Percentiles rank a stretch among this genome's conserved stretches.
Conservation (phyloP, 53 echinoderm and acorn worm genomes). For the Paracentrotus lividus region DNA sequence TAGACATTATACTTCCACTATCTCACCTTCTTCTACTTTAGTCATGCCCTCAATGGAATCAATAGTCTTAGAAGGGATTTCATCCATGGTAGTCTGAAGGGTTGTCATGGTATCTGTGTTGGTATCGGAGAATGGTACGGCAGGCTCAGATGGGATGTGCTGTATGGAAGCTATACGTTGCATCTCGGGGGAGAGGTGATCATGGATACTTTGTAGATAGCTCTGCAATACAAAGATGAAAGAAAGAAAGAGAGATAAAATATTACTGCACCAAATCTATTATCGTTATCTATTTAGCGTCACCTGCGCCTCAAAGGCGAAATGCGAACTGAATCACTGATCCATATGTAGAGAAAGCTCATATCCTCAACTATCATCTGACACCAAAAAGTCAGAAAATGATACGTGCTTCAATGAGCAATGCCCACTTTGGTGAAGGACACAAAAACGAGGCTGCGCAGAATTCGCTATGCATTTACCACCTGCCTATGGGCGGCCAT, state of each 20-base stretch:
- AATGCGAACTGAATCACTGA: too few relatives aligned
- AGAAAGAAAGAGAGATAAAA: not conserved
- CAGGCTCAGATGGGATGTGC: conserved; percentile 91
- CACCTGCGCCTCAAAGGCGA: too few relatives aligned
- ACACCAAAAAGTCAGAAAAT: too few relatives aligned
- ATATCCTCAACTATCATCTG: too few relatives aligned
- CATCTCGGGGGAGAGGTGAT: conserved; percentile 95
- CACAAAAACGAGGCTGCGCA: too few relatives aligned
- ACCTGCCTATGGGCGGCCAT: too few relatives aligned
- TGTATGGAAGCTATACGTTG: conserved; percentile 95
- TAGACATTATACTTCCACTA: conserved; percentile 73
- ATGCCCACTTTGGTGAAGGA: too few relatives aligned
- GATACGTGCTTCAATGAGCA: too few relatives aligned
- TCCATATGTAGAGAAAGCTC: too few relatives aligned
- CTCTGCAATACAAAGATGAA: conserved; percentile 74
- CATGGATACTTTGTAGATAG: conserved; percentile 96
- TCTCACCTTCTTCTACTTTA: conserved; percentile 74
- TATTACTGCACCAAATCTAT: too few relatives aligned
- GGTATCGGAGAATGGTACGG: conserved; percentile 76
- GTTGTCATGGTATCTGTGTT: conserved; percentile 77
- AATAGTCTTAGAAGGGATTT: conserved; percentile 76
- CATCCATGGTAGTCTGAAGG: conserved; percentile 75
- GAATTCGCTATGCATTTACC: too few relatives aligned
- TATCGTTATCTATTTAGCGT: too few relatives aligned
- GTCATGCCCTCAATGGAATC: conserved; percentile 76